Conservation (phyloP, 2,797 vertebrate genomes). For the Oreonectes daqikongensis region DNA sequence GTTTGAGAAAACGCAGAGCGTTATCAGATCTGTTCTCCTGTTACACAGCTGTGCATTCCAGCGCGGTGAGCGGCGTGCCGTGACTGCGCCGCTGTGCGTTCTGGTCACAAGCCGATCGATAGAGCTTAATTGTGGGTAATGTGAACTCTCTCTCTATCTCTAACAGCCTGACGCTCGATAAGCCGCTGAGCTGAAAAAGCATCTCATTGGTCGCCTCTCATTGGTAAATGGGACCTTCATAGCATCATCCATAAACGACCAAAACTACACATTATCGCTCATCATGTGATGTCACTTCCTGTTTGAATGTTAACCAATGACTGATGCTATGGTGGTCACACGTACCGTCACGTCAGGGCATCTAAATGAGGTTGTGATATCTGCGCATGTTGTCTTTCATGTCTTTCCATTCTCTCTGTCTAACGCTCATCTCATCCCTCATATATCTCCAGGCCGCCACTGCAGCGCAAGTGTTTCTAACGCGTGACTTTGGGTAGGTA, state of each 20-base stretch:
- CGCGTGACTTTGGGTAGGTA: slow-evolving; percentile 80
- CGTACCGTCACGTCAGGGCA: background rate
- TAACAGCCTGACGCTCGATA: slow-evolving; percentile 67
- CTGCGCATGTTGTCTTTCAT: slow-evolving; percentile 58
- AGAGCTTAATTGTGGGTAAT: slow-evolving; percentile 71
- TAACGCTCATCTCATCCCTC: slow-evolving; percentile 81
- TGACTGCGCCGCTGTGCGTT: slow-evolving; percentile 47
- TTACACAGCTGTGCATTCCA: slow-evolving; percentile 37
- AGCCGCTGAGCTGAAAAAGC: slow-evolving; percentile 47
- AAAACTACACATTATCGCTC: background rate
- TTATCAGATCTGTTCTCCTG: slow-evolving; percentile 16
- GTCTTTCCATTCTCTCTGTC: slow-evolving; percentile 65
- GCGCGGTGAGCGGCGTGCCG: background rate
- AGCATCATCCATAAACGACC: slow-evolving; percentile 10
- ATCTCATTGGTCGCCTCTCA: background rate
- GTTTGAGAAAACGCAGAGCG: background rate
- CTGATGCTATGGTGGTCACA: slow-evolving; percentile 2
- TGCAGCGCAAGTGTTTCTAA: slow-evolving; percentile 81
- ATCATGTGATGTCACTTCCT: background rate
- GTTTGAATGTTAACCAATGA: too few species aligned
- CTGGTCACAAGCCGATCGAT: slow-evolving; percentile 63
- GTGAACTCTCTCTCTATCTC: slow-evolving; percentile 64
- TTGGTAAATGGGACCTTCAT: slow-evolving; percentile 38
- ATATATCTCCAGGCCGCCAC: slow-evolving; percentile 79
- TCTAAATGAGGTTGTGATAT: slow-evolving; percentile 57